Evolutionary conservation across 2,113 vertebrate genomes (phyloP), one percentile per base, ranked within the genome.

Genomic region (Ailurus styani): DNA sequence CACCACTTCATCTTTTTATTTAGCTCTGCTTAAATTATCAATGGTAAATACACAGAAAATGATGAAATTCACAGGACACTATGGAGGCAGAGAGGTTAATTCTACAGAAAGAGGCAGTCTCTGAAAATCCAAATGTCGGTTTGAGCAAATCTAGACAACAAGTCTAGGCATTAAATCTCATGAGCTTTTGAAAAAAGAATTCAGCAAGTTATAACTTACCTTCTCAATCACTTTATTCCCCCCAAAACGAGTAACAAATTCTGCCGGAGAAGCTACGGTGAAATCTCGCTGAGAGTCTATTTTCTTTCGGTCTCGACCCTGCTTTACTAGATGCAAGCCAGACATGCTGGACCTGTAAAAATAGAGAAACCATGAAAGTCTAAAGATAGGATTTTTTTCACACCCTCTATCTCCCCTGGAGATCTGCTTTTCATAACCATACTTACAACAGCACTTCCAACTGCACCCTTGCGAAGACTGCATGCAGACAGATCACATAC

Each of bases 151-250:
- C 17, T 60, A 93, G 54, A 89, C 23, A 85, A 87, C 7, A 85
- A 90, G 79, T 62, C 11, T 40, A 79, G 68, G 47, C 40, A 94
- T 75, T 50, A 86, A 66, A 95, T 84, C 31, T 77, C 83, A 81
- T 18, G 27, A 55, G 86, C 68, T 82, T 92, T 82, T 78, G 92
- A 75, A 21, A 85, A 92, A 94, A 91, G 18, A 79, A 81, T 13
- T 1, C 11, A 8, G 11, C 25, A 95, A 3, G 47, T 91, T 90
- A 52, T 52, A 94, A 90, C 75, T 98, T 97, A 99, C 99, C 99
- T 99, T 99, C 97, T 99, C 99, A 95, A 99, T 99, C 68, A 99
- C 99, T 98, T 99, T 99, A 99, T 99, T 99, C 75, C 99, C 99
- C 84, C 99, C 99, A 86, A 99, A 99, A 29, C 99, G 99, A 77